Conservation (phyloP, 2,888 invertebrate genomes). For the Dastarcus helophoroides region DNA sequence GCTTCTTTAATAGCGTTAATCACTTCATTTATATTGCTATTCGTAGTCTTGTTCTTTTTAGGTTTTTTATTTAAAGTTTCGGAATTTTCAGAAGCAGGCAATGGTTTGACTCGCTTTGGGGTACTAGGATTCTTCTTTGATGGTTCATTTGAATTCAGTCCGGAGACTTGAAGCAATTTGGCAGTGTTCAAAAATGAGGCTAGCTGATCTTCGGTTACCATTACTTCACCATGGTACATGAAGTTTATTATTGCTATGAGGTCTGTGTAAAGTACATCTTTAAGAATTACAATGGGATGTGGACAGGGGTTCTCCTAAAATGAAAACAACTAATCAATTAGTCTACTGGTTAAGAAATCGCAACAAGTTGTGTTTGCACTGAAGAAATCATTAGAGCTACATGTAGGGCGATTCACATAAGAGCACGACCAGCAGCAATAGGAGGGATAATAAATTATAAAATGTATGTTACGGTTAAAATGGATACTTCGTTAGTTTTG, state of each 20-base stretch:
- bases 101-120: conserved; percentile 13
- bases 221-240: conserved; percentile 63
- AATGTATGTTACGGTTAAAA: no score
- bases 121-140: conserved; percentile 14
- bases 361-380: neutral
- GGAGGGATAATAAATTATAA: no score
- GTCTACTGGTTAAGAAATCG: neutral
- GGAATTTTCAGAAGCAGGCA: conserved; percentile 5
- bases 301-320: conserved; percentile 60
- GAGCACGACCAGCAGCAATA: neutral
- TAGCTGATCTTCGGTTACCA: conserved; percentile 54
- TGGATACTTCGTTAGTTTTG: no score
- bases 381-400: neutral
- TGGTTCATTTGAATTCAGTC: conserved; percentile 33
- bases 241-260: conserved; percentile 55
- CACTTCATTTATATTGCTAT: conserved; percentile 14
- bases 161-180: conserved; percentile 54
- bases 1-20: conserved; percentile 11
- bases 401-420: neutral
- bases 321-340: no score
- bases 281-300: conserved; percentile 61
- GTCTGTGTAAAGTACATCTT: conserved; percentile 56
- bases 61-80: conserved; percentile 9
- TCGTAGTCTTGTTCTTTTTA: conserved; percentile 11
- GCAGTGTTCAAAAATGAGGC: conserved; percentile 56